Evolutionary conservation across 64 coral and sea anemone genomes (phyloP), one percentile per base, ranked within the genome.

Genomic region (Montipora sp.): DNA sequence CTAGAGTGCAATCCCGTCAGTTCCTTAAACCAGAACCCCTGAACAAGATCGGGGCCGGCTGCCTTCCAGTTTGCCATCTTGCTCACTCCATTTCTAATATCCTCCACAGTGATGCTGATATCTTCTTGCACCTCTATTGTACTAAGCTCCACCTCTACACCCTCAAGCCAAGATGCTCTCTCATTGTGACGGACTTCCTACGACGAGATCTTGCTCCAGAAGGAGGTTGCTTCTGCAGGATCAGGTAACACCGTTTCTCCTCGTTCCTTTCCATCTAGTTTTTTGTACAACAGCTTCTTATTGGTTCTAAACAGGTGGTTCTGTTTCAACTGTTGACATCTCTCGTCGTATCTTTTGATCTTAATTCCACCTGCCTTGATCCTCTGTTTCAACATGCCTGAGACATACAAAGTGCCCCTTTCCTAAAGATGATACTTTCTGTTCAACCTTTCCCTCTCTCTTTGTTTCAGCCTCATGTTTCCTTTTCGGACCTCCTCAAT

Each of bases 391-490:
- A 27, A 27, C 27, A 27, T 27, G 27, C 27, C 27, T 44, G 19
- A 22, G 73, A 75, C n/a, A 75, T 44, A 75, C 36, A 75, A 20
- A 75, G 73, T 75, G 16, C 36, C 73, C 73, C 73, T 75, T 75
- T 75, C 73, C 36, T 75, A 2, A 14, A 75, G 73, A 75, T 75
- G 73, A 75, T 75, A 75, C n/a, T 20, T 75, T 75, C 73, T 75
- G 73, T 75, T 75, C 73, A 75, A 75, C 36, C 0, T 75, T 75
- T 75, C 73, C 73, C 73, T 75, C 73, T 75, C n/a, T 75, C 73
- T 75, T 75, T 22, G 27, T 20, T 44, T 75, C 36, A 22, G 73
- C n/a, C 73, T 75, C 36, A 16, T 75, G 73, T 75, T 27, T 27
- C 27, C 27, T 27, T 27, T 27, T 27, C 27, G 27, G 27, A 27